Evolutionary conservation across 2,888 invertebrate species (phyloP).

Genomic region (Rhagonycha fulva): DNA sequence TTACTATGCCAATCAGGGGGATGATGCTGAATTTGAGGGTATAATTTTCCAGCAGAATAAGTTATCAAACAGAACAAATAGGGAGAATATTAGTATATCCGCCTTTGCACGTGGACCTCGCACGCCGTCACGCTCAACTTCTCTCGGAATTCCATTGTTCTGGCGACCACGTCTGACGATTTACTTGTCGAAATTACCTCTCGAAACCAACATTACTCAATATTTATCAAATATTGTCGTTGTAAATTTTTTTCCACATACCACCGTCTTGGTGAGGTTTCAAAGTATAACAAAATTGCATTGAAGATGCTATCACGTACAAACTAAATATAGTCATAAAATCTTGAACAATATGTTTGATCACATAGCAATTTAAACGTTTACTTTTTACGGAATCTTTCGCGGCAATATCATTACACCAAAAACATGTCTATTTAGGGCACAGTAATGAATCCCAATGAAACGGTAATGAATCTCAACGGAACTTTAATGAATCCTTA

Average conservation of each 20-base stretch:
- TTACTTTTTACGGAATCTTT: constrained; percentile 23
- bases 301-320: constrained; percentile 16
- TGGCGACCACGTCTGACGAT: constrained; percentile 29
- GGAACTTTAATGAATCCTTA: constrained; percentile 27
- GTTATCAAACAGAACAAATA: constrained; percentile 27
- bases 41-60: constrained; percentile 15
- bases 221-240: constrained; percentile 35
- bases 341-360: constrained; percentile 28
- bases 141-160: constrained; percentile 33
- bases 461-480: constrained; percentile 28
- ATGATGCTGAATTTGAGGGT: constrained; percentile 11
- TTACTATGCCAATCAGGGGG: constrained; percentile 10
- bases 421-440: constrained; percentile 27
- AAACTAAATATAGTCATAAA: constrained; percentile 30
- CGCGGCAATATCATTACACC: constrained; percentile 25
- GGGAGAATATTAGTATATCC: constrained; percentile 23
- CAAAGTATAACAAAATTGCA: constrained; percentile 20
- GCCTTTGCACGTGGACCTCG: constrained; percentile 28
- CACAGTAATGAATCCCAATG: constrained; percentile 26
- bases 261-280: constrained; percentile 14
- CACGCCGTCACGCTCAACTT: constrained; percentile 33
- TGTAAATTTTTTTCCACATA: constrained; percentile 28
- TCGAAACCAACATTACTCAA: constrained; percentile 32
- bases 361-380: constrained; percentile 23
- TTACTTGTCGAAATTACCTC: constrained; percentile 27